These are phyloP conservation scores for Erinaceus europaeus DNA, from an alignment of 2,113 vertebrate genomes.

Conservation along the genomic window DNA sequence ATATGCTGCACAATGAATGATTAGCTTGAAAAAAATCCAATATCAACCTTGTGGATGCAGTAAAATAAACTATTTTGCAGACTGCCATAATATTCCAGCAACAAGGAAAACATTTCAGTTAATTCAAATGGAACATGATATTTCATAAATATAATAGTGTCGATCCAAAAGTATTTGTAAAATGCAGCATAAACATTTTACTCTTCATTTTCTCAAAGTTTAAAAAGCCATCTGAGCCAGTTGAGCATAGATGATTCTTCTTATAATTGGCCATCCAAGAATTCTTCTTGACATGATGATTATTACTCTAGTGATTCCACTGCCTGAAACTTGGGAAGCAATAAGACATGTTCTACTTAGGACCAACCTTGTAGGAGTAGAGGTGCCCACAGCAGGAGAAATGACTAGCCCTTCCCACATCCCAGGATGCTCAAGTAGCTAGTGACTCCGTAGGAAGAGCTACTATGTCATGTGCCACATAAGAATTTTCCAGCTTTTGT, in stretches of 20 bases:
- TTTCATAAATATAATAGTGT: neutral
- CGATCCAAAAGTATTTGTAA: neutral
- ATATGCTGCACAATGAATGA: neutral
- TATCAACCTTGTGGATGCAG: neutral
- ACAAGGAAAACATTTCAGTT: neutral
- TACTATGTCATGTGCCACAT: too few species aligned
- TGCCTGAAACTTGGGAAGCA: neutral
- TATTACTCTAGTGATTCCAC: neutral
- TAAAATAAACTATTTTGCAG: neutral
- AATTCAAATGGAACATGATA: slow-evolving; percentile 10
- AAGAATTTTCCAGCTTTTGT: neutral
- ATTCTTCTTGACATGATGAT: neutral
- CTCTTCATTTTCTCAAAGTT: neutral
- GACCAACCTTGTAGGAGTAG: neutral
- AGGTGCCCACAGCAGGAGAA: neutral
- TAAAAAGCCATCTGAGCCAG: neutral
- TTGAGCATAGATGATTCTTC: neutral
- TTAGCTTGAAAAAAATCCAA: slow-evolving; percentile 11
- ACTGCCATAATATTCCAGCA: neutral
- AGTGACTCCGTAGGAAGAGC: neutral
- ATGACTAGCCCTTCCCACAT: too few species aligned
- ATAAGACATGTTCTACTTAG: fast-evolving
- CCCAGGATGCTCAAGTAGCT: neutral
- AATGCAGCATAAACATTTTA: neutral
- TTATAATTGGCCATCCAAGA: neutral